These are phyloP conservation scores for Carabus problematicus DNA, from an alignment of 2,888 invertebrate species.

Conservation along the genomic window DNA sequence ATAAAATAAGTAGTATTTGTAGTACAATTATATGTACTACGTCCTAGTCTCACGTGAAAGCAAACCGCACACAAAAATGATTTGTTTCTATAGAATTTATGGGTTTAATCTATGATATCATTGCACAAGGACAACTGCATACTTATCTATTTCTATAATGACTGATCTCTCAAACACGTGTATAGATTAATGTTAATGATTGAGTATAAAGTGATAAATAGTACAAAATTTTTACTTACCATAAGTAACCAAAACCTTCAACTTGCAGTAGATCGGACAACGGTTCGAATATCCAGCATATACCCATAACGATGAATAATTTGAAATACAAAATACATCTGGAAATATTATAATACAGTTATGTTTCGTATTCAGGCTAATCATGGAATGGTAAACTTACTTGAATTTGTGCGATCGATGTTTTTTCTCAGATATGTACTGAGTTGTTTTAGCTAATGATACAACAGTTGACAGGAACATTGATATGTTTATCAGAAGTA, in stretches of 20 bases:
- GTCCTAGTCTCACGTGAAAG: too few species aligned
- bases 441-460: conserved; percentile 64
- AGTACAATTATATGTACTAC: conserved; percentile 29
- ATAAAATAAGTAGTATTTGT: conserved; percentile 19
- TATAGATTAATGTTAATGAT: too few species aligned
- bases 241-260: conserved; percentile 49
- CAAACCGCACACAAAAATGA: too few species aligned
- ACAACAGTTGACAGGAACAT: conserved; percentile 67
- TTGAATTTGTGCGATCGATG: conserved; percentile 66
- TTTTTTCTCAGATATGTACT: conserved; percentile 62
- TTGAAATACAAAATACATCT: conserved; percentile 71
- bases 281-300: conserved; percentile 76
- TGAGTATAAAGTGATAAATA: background rate
- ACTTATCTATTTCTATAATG: background rate
- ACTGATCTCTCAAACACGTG: too few species aligned
- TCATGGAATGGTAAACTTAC: conserved; percentile 54
- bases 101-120: conserved; percentile 1
- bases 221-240: conserved; percentile 50
- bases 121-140: background rate
- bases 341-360: too few species aligned
- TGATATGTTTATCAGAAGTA: conserved; percentile 65
- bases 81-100: background rate
- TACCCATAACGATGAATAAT: conserved; percentile 73
- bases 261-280: conserved; percentile 55
- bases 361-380: conserved; percentile 9